These are phyloP conservation scores for Idaea biselata DNA, from an alignment of 2,888 invertebrate species.

Conservation along the genomic window DNA sequence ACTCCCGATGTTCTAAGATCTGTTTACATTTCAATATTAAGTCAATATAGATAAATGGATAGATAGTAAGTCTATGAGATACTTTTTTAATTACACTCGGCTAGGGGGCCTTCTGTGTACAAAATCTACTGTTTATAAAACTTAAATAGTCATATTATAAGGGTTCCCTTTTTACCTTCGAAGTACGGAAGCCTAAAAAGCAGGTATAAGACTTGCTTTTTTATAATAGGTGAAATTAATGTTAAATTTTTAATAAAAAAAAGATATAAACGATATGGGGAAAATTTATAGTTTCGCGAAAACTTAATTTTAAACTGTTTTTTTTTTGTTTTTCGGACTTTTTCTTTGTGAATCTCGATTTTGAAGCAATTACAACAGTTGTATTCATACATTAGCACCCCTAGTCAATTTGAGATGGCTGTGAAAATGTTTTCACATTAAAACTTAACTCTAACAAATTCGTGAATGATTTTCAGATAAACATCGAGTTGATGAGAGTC, in stretches of 20 bases:
- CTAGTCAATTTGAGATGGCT: conserved; percentile 16
- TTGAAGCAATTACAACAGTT: background rate
- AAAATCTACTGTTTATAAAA: too few species aligned
- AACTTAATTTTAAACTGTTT: too few species aligned
- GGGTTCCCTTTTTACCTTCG: too few species aligned
- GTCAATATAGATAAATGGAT: background rate
- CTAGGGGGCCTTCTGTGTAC: background rate
- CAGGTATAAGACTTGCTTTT: too few species aligned
- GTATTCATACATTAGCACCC: background rate
- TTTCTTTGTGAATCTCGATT: background rate
- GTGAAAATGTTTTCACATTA: conserved; percentile 44
- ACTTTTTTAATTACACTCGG: background rate
- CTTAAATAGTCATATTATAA: too few species aligned
- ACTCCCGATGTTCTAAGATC: background rate
- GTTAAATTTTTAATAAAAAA: too few species aligned
- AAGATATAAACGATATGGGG: too few species aligned
- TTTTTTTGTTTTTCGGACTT: too few species aligned
- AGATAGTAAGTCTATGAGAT: background rate
- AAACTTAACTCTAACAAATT: conserved; percentile 70
- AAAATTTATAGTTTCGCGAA: too few species aligned
- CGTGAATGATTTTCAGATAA: conserved; percentile 56
- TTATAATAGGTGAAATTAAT: too few species aligned
- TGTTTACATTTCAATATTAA: background rate
- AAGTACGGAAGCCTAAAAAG: too few species aligned
- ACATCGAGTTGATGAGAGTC: conserved; percentile 46